A percentile compares a stretch with the other conserved stretches of the same genome.
These are phyloP conservation scores for Eumeta japonica DNA, from an alignment of 1,140 invertebrate species.

Conservation along the genomic window DNA sequence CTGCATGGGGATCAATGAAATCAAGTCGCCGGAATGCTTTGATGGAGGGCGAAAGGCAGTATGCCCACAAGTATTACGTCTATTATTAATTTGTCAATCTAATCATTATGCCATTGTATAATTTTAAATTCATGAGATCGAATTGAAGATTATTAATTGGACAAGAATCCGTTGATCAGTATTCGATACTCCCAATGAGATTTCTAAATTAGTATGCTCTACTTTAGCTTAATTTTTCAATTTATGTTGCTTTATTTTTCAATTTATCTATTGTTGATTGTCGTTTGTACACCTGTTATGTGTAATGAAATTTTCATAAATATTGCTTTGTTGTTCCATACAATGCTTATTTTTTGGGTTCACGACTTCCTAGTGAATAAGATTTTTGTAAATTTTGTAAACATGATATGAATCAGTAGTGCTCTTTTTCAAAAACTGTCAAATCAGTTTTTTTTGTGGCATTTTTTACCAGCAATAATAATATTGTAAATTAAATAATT, in stretches of 20 bases:
- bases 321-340: slow-evolving; percentile 10
- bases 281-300: slow-evolving; percentile 10
- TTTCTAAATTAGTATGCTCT: neutral
- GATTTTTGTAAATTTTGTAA: too few relatives aligned
- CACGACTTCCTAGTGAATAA: slow-evolving; percentile 11
- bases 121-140: slow-evolving; percentile 8
- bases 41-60: slow-evolving; percentile 20
- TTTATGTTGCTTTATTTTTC: too few relatives aligned
- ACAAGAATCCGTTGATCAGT: slow-evolving; percentile 7
- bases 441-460: too few relatives aligned
- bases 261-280: slow-evolving; percentile 9
- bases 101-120: slow-evolving; percentile 15
- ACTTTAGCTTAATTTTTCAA: slow-evolving; percentile 2
- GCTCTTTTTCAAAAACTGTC: too few relatives aligned
- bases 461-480: too few relatives aligned
- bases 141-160: slow-evolving; percentile 9
- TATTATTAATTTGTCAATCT: slow-evolving; percentile 20
- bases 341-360: slow-evolving; percentile 14
- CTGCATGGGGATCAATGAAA: slow-evolving; percentile 18
- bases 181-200: too few relatives aligned
- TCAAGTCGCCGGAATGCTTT: slow-evolving; percentile 22
- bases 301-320: slow-evolving; percentile 15
- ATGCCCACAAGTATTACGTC: slow-evolving; percentile 26
- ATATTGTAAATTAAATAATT: too few relatives aligned
- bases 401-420: too few relatives aligned